Conservation (phyloP, 2,113 vertebrate genomes). For the Kryptolebias marmoratus region DNA sequence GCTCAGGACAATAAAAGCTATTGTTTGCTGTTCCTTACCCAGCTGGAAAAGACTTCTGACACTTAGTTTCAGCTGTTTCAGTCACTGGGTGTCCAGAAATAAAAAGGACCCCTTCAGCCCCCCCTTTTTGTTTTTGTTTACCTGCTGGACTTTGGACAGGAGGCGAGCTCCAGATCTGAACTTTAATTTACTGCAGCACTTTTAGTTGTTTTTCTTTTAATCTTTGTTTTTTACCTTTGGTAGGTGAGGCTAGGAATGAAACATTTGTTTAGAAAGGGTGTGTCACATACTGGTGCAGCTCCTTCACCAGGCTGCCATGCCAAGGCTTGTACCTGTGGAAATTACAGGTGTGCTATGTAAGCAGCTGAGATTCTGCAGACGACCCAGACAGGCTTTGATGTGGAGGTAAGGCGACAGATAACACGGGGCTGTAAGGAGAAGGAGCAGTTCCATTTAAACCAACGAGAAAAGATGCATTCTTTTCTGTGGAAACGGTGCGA, state of each 20-base stretch:
- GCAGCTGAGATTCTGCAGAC: conserved; percentile 30
- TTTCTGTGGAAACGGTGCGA: neutral
- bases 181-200: conserved; percentile 5
- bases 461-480: neutral
- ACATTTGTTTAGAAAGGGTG: conserved; percentile 81
- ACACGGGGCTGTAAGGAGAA: neutral
- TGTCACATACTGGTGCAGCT: conserved; percentile 73
- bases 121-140: conserved; percentile 29
- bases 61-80: conserved; percentile 27
- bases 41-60: conserved; percentile 40
- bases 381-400: neutral
- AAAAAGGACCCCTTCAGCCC: conserved; percentile 7
- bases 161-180: conserved; percentile 25
- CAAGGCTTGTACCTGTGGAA: conserved; percentile 78
- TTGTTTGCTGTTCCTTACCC: conserved; percentile 57
- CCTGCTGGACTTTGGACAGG: conserved; percentile 50
- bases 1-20: conserved; percentile 63
- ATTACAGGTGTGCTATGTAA: conserved; percentile 78
- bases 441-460: neutral
- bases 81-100: conserved; percentile 40
- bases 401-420: neutral
- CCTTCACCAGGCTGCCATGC: conserved; percentile 64
- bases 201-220: neutral
- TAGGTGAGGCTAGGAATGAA: conserved; percentile 62
- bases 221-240: conserved; percentile 1